phyloP scores from a whole-genome alignment of 2,888 invertebrate species.

The Eledona agricola region DNA sequence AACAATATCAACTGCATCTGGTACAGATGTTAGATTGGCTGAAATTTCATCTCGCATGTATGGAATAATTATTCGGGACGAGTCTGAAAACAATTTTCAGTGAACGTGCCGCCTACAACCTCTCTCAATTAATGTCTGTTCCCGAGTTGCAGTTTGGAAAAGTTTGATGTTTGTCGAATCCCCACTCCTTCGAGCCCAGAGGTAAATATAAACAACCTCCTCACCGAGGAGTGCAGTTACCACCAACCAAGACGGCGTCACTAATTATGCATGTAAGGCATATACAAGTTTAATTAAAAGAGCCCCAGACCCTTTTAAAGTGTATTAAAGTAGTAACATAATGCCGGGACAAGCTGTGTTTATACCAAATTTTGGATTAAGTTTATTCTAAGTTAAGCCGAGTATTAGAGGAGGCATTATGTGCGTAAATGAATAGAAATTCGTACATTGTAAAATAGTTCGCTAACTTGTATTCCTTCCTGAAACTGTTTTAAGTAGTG shows the following conservation, averaged over 20 bases:
- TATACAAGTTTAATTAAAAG: constrained; percentile 36
- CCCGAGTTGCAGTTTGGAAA: too few relatives aligned
- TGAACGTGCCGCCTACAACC: too few relatives aligned
- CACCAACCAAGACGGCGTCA: constrained; percentile 1
- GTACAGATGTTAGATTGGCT: too few relatives aligned
- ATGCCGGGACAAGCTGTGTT: constrained; percentile 30
- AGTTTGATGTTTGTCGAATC: too few relatives aligned
- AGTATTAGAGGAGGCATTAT: constrained; percentile 38
- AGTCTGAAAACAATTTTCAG: too few relatives aligned
- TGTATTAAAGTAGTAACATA: constrained; percentile 36
- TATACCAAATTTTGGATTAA: constrained; percentile 38
- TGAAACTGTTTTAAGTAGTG: constrained; percentile 24
- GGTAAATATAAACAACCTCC: too few relatives aligned
- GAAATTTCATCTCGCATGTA: too few relatives aligned
- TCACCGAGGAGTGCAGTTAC: constrained; percentile 3
- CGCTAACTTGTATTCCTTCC: constrained; percentile 36
- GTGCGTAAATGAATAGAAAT: constrained; percentile 42
- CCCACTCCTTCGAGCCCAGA: too few relatives aligned
- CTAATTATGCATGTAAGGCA: constrained; percentile 28
- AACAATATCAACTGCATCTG: too few relatives aligned
- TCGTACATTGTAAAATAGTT: constrained; percentile 42
- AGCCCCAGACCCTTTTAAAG: constrained; percentile 28
- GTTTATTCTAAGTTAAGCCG: constrained; percentile 36
- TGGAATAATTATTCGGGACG: too few relatives aligned
- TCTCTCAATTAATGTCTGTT: too few relatives aligned